Evolutionary conservation across 1,140 invertebrate species (phyloP), one percentile per base, ranked within the genome.

Genomic region (Latrodectus geometricus): DNA sequence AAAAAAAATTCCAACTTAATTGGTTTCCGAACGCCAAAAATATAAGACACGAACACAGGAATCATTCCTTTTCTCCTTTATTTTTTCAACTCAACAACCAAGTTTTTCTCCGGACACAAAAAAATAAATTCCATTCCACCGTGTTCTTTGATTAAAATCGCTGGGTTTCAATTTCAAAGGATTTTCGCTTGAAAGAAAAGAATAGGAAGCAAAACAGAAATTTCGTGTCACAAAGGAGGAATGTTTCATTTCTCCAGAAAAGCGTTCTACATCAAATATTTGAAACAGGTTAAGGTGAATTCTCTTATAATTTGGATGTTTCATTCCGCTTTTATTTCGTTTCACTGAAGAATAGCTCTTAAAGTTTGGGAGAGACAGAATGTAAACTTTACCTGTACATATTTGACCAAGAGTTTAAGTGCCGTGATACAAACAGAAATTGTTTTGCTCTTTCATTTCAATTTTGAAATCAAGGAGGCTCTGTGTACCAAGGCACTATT

Each of bases 141-240:
- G 15, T n/a, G n/a, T n/a, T 56, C 78, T 81, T 81, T 81, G 79
- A 81, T 81, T 81, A 81, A 81, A 81, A 72, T 81, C 35, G 66
- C 23, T 23, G 68, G 68, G 79, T 17, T 81, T 81, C 79, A 81
- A 81, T 81, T 81, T 81, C 79, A 81, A 81, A 81, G 79, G 14
- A 81, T 81, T 61, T 20, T 65, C 66, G 48, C 54, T 61, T 68
- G 65, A 56, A 72, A 50, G 69, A 52, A 81, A 81, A 72, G 50
- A 54, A 48, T 68, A 68, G 35, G 52, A 70, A 72, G 50, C n/a
- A 56, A 81, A 70, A 52, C 68, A 2, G 65, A 72, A 81, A 52
- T 69, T 72, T 81, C 68, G 49, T 81, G 66, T 23, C 66, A 70
- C 65, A 79, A 56, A 69, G 20, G 17, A 20, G 4, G 11, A 78